Evolutionary conservation across 2,888 invertebrate genomes (phyloP), one percentile per base, ranked within the genome.

Genomic region (Phragmatobia fuliginosa): DNA sequence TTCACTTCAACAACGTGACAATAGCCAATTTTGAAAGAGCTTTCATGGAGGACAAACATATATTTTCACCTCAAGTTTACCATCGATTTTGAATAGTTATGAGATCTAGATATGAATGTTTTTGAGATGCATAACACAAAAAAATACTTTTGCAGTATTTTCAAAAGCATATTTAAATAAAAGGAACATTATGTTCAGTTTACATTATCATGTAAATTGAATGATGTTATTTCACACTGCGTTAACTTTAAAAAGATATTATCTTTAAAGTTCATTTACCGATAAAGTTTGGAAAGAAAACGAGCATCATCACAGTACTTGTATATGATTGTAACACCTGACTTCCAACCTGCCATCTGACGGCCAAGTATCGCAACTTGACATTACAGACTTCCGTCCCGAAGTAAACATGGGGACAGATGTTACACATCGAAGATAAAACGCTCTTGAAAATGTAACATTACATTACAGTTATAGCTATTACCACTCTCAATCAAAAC

Each of bases 401-500:
- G 21, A 45, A 0, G 18, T 21, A 45, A 21, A 45, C 45, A 18
- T 21, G 45, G 18, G 45, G 18, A 21, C 18, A 45, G 18, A 21
- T 45, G 18, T 41, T 41, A 16, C 11, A 21, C 45, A 25, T 52
- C 14, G 5, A 28, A 28, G 5, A 52, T 25, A 14, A 10, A 11
- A 10, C 21, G 6, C 14, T 14, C 25, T 52, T 52, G 14, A 18
- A 25, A 61, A 25, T 8, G 28, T 21, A 4, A 10, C 33, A 25
- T 61, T 1, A 16, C 25, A 38, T 4, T 31, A 28, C 1, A 32
- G 6, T 33, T 38, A 61, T 10, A 28, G 71, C 68, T 73, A 75
- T 77, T 71, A 80, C 76, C 78, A 79, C 77, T 75, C 61, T 62
- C 49, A 58, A 21, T 68, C 65, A 71, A 74, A 77, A 74, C 59